phyloP scores from a whole-genome alignment of 2,797 vertebrate genomes.

The Etheostoma perlongum region DNA sequence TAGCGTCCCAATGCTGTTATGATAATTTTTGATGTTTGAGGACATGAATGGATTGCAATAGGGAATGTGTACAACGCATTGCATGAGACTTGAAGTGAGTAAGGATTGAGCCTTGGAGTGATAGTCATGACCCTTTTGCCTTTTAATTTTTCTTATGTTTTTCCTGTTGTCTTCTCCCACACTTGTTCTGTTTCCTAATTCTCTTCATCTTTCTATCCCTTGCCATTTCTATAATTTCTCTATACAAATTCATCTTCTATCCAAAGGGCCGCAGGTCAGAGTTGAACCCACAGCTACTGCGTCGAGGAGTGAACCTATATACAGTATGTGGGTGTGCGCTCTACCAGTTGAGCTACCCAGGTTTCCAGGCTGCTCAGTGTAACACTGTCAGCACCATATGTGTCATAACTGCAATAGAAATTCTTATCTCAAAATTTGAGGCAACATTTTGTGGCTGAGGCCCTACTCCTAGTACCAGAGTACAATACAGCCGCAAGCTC shows the following conservation, averaged over 20 bases:
- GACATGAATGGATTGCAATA: constrained; percentile 66
- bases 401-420: constrained; percentile 50
- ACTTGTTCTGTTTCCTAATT: constrained; percentile 3
- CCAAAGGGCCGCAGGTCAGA: not conserved
- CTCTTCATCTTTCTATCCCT: constrained; percentile 1
- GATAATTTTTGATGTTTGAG: constrained; percentile 63
- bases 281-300: too few species aligned
- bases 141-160: constrained; percentile 11
- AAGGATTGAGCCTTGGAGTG: constrained; percentile 9
- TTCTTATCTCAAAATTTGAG: constrained; percentile 53
- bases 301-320: too few species aligned
- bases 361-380: not conserved
- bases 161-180: constrained; percentile 12
- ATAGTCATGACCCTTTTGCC: constrained; percentile 22
- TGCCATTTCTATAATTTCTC: not conserved
- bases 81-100: constrained; percentile 39
- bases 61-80: constrained; percentile 42
- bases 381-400: constrained; percentile 21
- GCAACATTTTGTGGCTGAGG: constrained; percentile 33
- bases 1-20: constrained; percentile 40
- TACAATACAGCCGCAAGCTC: constrained; percentile 16
- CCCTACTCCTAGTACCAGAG: constrained; percentile 27
- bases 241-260: not conserved
- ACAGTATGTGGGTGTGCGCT: too few species aligned
- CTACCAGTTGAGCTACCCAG: too few species aligned